Conservation (phyloP, 2,888 invertebrate species). For the Drosophila formosana region DNA sequence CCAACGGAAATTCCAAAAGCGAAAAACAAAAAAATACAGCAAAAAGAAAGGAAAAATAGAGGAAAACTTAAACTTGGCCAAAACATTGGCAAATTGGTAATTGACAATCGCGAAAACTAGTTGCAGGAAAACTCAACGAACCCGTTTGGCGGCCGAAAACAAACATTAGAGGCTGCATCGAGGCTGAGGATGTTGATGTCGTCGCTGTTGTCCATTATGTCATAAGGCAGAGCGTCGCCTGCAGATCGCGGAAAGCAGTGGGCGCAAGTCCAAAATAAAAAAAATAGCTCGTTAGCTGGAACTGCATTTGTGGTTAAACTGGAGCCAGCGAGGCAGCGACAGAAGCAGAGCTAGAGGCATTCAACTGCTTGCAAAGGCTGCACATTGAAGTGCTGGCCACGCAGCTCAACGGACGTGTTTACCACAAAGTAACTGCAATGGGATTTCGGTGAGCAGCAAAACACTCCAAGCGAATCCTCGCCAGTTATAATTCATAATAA, state of each 20-base stretch:
- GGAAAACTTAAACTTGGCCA: constrained; percentile 41
- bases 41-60: constrained; percentile 5
- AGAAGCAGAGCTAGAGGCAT: constrained; percentile 26
- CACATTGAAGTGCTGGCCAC: constrained; percentile 59
- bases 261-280: constrained; percentile 32
- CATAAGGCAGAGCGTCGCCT: constrained; percentile 20
- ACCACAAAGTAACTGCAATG: constrained; percentile 38
- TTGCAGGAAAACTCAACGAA: constrained; percentile 56
- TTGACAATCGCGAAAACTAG: constrained; percentile 62
- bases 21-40: constrained; percentile 3
- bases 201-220: constrained; percentile 51
- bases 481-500: background rate
- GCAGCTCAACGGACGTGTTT: constrained; percentile 62
- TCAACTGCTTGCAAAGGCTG: constrained; percentile 32
- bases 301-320: constrained; percentile 30
- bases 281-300: constrained; percentile 24
- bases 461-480: constrained; percentile 19
- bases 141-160: constrained; percentile 61
- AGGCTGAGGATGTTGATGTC: constrained; percentile 28
- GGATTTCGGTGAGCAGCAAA: constrained; percentile 62
- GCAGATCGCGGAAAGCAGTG: constrained; percentile 32
- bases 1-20: background rate
- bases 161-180: constrained; percentile 17
- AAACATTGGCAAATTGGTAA: constrained; percentile 6
- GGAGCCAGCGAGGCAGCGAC: constrained; percentile 25